Evolutionary conservation across 2,113 vertebrate genomes (phyloP).

Genomic region (Tapirus terrestris): DNA sequence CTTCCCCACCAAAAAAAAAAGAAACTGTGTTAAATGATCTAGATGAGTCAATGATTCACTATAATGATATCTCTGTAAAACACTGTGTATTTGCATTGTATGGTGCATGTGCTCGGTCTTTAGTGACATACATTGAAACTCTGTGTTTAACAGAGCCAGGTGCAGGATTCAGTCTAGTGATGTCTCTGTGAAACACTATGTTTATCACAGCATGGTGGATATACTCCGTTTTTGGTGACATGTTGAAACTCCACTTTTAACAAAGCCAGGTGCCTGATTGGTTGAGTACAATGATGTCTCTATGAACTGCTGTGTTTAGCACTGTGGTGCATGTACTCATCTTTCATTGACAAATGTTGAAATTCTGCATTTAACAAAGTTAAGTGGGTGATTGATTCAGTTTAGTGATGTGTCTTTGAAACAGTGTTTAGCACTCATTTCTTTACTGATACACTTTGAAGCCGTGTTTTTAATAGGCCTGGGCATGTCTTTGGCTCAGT

Average conservation of each 20-base stretch:
- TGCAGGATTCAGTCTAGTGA: not conserved
- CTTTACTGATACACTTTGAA: too few species aligned
- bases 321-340: not conserved
- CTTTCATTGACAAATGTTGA: not conserved
- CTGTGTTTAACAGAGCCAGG: not conserved
- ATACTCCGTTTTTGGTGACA: not conserved
- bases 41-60: too few species aligned
- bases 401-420: too few species aligned
- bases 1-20: too few species aligned
- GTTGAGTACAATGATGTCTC: not conserved
- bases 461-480: too few species aligned
- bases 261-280: not conserved
- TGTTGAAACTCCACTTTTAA: not conserved
- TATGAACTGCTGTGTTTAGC: not conserved
- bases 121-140: not conserved
- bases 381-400: too few species aligned
- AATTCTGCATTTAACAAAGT: not conserved
- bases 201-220: not conserved
- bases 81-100: not conserved
- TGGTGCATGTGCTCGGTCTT: not conserved
- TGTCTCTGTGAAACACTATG: not conserved
- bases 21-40: too few species aligned
- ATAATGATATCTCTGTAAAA: too few species aligned
- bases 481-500: too few species aligned
- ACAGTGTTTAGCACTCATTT: too few species aligned